Percentiles rank a stretch among this genome's conserved stretches.
These are phyloP conservation scores for Sardina pilchardus DNA, from an alignment of 2,113 vertebrate genomes.

Conservation along the genomic window DNA sequence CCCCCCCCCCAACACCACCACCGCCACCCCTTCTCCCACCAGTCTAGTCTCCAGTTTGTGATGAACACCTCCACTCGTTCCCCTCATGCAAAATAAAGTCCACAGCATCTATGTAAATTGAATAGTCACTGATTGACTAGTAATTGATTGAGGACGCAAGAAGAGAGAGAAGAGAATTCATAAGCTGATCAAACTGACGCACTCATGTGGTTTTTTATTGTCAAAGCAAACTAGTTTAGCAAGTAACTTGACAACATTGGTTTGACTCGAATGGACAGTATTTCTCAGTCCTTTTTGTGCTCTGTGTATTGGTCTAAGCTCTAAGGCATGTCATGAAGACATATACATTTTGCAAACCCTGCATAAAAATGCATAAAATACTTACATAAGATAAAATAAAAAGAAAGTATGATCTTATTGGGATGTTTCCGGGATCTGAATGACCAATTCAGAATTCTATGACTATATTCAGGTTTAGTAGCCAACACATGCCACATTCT, in stretches of 20 bases:
- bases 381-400: background rate
- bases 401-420: background rate
- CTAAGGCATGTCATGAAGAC: too few species aligned
- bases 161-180: background rate
- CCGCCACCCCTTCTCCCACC: background rate
- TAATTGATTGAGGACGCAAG: too few species aligned
- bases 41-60: background rate
- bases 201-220: background rate
- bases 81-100: background rate
- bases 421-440: background rate
- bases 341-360: too few species aligned
- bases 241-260: background rate
- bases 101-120: too few species aligned
- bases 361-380: too few species aligned
- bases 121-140: background rate
- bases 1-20: background rate
- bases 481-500: background rate
- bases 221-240: background rate
- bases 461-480: background rate
- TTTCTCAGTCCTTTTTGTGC: too few species aligned
- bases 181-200: background rate
- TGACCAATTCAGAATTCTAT: background rate
- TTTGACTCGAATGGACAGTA: background rate
- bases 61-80: background rate
- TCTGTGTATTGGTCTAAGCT: too few species aligned